Evolutionary conservation across 2,888 invertebrate genomes (phyloP).

Genomic region (Polyommatus iphigenia): DNA sequence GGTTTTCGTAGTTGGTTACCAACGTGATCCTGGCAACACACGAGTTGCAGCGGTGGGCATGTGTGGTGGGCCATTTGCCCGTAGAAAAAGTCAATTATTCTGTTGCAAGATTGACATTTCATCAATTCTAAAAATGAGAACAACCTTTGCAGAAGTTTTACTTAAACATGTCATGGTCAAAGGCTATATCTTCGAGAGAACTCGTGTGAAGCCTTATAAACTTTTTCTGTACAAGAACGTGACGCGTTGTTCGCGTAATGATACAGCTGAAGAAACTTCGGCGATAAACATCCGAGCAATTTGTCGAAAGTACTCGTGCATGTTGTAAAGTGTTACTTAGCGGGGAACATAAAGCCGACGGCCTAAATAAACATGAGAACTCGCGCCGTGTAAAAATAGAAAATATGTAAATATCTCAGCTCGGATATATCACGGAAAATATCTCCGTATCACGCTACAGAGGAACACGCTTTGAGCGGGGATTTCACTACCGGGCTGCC

Average conservation of each 20-base stretch:
- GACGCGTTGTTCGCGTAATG: background rate
- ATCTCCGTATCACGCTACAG: background rate
- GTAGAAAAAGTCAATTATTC: no score
- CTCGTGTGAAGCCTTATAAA: background rate
- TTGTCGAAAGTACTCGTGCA: conserved; percentile 8
- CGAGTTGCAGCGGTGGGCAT: no score
- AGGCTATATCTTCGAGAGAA: background rate
- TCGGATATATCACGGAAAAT: background rate
- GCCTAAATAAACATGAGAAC: conserved; percentile 25
- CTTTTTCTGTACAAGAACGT: background rate
- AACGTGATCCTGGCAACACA: no score
- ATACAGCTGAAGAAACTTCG: conserved; percentile 6
- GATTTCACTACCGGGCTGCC: no score
- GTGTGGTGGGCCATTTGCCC: no score
- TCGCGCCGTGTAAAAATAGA: conserved; percentile 21
- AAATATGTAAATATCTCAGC: conserved; percentile 26
- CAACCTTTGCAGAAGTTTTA: background rate
- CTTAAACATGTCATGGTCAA: background rate
- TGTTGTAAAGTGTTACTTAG: background rate
- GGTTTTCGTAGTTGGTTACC: no score
- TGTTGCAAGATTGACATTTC: no score
- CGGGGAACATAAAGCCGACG: background rate
- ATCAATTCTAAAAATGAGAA: background rate
- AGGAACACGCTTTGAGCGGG: background rate
- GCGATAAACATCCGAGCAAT: conserved; percentile 9